phyloP scores from a whole-genome alignment of 2,113 vertebrate species.

The Myiozetetes cayanensis region DNA sequence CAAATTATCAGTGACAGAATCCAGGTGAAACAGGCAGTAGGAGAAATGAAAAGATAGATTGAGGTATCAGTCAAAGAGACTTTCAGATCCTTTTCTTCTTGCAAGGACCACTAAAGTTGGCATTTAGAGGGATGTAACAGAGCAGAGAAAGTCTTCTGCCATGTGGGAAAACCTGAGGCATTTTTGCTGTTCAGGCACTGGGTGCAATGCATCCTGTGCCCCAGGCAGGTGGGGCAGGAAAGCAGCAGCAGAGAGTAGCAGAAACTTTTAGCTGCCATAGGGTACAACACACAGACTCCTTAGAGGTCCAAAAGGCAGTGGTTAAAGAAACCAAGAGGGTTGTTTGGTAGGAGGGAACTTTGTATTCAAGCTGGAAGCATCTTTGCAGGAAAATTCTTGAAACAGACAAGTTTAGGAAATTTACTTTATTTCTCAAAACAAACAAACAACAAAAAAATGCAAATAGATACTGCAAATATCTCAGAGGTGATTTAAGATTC shows the following conservation, averaged over 20 bases:
- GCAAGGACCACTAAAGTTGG: not conserved
- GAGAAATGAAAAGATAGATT: constrained; percentile 9
- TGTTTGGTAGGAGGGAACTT: not conserved
- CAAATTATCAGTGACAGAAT: constrained; percentile 22
- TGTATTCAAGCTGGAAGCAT: not conserved
- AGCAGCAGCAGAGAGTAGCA: not conserved
- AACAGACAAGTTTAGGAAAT: not conserved
- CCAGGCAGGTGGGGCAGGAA: not conserved
- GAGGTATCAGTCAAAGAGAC: constrained; percentile 20
- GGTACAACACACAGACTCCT: not conserved
- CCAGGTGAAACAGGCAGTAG: not conserved
- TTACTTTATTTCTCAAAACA: not conserved
- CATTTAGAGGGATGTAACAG: not conserved
- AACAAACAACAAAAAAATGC: not conserved
- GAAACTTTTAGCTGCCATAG: not conserved
- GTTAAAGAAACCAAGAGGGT: not conserved
- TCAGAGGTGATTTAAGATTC: not conserved
- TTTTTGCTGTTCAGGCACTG: not conserved
- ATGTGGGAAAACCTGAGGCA: not conserved
- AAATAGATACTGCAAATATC: not conserved
- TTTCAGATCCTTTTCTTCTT: not conserved
- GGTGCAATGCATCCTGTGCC: fast-evolving
- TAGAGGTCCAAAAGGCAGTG: not conserved
- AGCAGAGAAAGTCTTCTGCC: not conserved
- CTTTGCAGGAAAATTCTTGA: not conserved